Evolutionary conservation across 2,888 invertebrate genomes (phyloP).

Genomic region (Polydrusus tereticollis): DNA sequence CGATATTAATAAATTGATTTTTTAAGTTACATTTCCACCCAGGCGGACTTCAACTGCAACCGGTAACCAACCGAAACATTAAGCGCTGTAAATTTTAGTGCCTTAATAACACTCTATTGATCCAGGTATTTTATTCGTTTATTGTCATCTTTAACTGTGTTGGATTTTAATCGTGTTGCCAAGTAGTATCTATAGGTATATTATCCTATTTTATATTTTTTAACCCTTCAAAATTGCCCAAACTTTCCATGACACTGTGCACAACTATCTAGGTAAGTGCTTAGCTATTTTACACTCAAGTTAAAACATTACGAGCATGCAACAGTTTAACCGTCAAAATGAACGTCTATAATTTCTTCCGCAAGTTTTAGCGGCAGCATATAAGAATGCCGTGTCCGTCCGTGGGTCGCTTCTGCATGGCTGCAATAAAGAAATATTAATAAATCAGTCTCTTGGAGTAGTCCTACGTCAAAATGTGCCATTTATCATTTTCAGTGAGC

Average conservation of each 20-base stretch:
- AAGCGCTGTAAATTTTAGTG: too few relatives aligned
- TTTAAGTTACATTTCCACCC: too few relatives aligned
- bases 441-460: conserved; percentile 26
- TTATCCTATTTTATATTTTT: neutral
- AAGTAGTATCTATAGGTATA: too few relatives aligned
- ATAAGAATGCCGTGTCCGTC: neutral
- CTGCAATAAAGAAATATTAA: conserved; percentile 20
- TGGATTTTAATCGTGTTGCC: too few relatives aligned
- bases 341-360: conserved; percentile 13
- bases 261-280: neutral
- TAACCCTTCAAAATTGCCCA: neutral
- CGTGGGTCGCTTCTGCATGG: conserved; percentile 11
- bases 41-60: too few relatives aligned
- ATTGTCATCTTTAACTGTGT: too few relatives aligned
- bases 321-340: conserved; percentile 11
- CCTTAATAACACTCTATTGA: too few relatives aligned
- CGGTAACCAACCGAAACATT: too few relatives aligned
- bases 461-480: conserved; percentile 17
- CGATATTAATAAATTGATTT: too few relatives aligned
- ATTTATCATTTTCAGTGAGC: conserved; percentile 19
- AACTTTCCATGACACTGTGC: neutral
- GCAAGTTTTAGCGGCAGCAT: conserved; percentile 10
- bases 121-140: too few relatives aligned
- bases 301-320: neutral
- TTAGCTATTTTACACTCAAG: neutral